phyloP scores from a whole-genome alignment of 1,140 invertebrate genomes.

The Apis dorsata region DNA sequence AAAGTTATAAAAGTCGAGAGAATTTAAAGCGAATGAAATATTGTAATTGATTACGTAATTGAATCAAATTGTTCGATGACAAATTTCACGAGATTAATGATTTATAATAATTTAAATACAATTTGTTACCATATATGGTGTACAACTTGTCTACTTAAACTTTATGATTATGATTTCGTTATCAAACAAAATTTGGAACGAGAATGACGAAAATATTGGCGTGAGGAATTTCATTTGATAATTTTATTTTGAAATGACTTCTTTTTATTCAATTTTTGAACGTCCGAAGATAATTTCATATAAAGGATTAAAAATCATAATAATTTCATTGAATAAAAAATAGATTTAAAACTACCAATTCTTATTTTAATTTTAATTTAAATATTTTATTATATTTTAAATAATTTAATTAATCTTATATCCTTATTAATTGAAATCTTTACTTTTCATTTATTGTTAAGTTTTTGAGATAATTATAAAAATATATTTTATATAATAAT shows the following conservation, averaged over 20 bases:
- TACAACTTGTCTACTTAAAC: not conserved
- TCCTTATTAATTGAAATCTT: too few relatives aligned
- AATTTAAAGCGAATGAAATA: constrained; percentile 37
- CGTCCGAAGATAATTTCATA: too few relatives aligned
- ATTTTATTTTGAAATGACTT: too few relatives aligned
- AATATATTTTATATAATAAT: too few relatives aligned
- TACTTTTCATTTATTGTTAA: too few relatives aligned
- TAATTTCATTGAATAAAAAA: too few relatives aligned
- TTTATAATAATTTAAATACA: not conserved
- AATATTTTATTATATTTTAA: too few relatives aligned
- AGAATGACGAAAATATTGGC: not conserved
- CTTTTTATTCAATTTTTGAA: too few relatives aligned
- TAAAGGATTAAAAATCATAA: too few relatives aligned
- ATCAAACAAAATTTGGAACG: not conserved
- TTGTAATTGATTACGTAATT: constrained; percentile 55
- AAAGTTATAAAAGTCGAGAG: constrained; percentile 50
- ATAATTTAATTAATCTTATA: too few relatives aligned
- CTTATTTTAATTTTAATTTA: too few relatives aligned
- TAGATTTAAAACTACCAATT: too few relatives aligned
- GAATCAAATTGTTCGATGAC: constrained; percentile 1
- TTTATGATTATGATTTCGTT: constrained; percentile 9
- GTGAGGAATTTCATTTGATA: not conserved
- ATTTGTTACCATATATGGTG: not conserved
- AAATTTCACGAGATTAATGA: not conserved
- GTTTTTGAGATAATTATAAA: not conserved